These are phyloP conservation scores for Melinaea menophilus DNA, from an alignment of 2,888 invertebrate genomes.

Conservation along the genomic window DNA sequence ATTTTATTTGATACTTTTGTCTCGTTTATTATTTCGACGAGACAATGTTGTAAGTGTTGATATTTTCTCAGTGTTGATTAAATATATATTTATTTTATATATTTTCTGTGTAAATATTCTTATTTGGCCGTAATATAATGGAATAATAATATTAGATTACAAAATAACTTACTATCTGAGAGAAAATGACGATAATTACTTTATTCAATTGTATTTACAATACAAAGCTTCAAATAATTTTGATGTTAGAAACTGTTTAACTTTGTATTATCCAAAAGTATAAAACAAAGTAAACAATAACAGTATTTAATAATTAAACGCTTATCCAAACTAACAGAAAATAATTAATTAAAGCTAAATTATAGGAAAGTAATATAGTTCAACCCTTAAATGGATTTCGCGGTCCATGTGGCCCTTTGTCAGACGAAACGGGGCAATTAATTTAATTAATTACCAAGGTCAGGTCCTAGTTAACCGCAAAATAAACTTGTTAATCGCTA, in stretches of 20 bases:
- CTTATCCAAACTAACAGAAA: conserved; percentile 6
- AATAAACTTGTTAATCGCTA: conserved; percentile 23
- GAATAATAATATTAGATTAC: not conserved
- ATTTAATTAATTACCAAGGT: conserved; percentile 28
- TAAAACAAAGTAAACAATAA: no score
- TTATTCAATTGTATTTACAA: no score
- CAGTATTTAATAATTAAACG: no score
- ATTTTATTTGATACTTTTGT: conserved; percentile 46
- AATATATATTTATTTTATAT: conserved; percentile 4
- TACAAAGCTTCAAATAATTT: no score
- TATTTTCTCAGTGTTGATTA: conserved; percentile 5
- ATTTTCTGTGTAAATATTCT: not conserved
- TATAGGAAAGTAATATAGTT: conserved; percentile 24
- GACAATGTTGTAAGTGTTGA: conserved; percentile 20
- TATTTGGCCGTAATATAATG: not conserved
- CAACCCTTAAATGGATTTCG: conserved; percentile 35
- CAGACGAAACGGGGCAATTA: conserved; percentile 31
- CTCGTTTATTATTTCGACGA: conserved; percentile 32
- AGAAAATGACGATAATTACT: not conserved
- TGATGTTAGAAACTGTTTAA: no score
- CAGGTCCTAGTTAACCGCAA: conserved; percentile 12
- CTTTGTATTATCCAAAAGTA: not conserved
- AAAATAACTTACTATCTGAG: not conserved
- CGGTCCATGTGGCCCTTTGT: conserved; percentile 34
- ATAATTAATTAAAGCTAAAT: conserved; percentile 23